Evolutionary conservation across 2,888 invertebrate species (phyloP).

Genomic region (Philaethria dido): DNA sequence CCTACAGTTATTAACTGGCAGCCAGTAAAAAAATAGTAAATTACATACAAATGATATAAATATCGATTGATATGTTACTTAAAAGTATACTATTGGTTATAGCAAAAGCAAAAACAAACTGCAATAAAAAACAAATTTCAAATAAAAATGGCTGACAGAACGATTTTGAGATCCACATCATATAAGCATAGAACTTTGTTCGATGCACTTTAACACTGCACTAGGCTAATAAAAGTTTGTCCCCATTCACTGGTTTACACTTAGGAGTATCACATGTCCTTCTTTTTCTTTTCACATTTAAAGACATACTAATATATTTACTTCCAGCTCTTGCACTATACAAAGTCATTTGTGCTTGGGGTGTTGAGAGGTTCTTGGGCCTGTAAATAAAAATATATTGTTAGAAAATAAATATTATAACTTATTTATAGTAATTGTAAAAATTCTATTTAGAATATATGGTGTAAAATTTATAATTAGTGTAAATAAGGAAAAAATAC

Average conservation of each 20-base stretch:
- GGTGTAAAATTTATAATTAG: too few relatives aligned
- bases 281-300: conserved; percentile 81
- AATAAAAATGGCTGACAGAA: conserved; percentile 38
- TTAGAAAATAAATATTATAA: neutral
- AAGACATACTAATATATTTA: conserved; percentile 77
- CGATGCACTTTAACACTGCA: conserved; percentile 64
- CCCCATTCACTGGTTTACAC: conserved; percentile 77
- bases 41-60: neutral
- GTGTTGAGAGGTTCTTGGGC: conserved; percentile 92
- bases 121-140: conserved; percentile 52
- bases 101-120: conserved; percentile 18
- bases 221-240: conserved; percentile 64
- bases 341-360: conserved; percentile 91
- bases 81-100: conserved; percentile 13
- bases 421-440: too few relatives aligned
- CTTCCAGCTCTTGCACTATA: conserved; percentile 83
- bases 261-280: conserved; percentile 77
- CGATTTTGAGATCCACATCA: conserved; percentile 69
- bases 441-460: too few relatives aligned
- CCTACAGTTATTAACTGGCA: neutral
- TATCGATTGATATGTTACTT: conserved; percentile 18
- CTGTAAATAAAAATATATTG: conserved; percentile 81
- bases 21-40: neutral
- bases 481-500: too few relatives aligned
- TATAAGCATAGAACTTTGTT: conserved; percentile 68